phyloP scores from a whole-genome alignment of 1,140 invertebrate genomes.

The Brachionus manjavacas region DNA sequence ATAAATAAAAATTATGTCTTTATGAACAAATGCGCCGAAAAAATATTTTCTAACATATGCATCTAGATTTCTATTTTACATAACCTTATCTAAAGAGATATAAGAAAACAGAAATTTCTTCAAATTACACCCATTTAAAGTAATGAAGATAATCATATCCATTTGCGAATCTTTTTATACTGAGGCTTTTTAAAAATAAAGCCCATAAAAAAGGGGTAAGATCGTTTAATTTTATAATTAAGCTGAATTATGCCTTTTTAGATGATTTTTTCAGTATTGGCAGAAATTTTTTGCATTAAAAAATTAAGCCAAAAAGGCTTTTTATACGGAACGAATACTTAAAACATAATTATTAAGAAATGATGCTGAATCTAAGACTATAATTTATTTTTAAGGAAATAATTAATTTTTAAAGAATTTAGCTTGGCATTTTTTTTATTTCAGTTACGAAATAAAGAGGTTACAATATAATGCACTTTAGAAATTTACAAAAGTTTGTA shows the following conservation, averaged over 20 bases:
- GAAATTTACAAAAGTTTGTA: no score
- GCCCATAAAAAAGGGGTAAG: no score
- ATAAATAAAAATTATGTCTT: background rate
- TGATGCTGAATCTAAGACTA: background rate
- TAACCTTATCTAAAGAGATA: background rate
- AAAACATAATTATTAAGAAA: background rate
- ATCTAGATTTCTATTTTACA: background rate
- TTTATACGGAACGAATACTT: no score
- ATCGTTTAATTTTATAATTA: no score
- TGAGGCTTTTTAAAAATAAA: no score
- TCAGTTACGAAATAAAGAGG: no score
- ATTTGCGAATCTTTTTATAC: background rate
- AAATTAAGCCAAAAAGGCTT: no score
- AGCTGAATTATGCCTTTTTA: no score
- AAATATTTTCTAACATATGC: background rate
- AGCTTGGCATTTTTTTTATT: no score
- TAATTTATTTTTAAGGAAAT: background rate
- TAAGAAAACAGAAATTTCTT: background rate
- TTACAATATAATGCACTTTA: no score
- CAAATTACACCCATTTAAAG: background rate
- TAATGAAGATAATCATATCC: background rate
- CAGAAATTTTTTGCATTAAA: no score
- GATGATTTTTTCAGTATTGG: no score
- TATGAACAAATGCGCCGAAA: background rate
- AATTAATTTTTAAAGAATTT: background rate